Conservation (phyloP, 1,140 invertebrate genomes). For the Bombus turneri region DNA sequence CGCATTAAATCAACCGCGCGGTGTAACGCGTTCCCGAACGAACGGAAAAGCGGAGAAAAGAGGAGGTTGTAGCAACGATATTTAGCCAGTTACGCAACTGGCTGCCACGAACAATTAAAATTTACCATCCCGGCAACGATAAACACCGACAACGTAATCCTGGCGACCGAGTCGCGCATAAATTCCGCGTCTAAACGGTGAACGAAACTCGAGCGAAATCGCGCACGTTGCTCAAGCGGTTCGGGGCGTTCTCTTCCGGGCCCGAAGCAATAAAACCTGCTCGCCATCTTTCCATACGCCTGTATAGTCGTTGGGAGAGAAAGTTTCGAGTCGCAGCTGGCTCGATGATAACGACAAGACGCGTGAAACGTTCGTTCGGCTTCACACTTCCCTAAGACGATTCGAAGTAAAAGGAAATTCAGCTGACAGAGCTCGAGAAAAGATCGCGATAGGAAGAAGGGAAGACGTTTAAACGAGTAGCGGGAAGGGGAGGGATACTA, state of each 20-base stretch:
- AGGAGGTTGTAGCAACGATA: background rate
- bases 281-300: constrained; percentile 39
- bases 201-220: constrained; percentile 24
- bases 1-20: background rate
- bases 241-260: constrained; percentile 57
- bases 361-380: constrained; percentile 31
- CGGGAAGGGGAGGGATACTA: constrained; percentile 62
- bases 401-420: background rate
- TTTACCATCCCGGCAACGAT: constrained; percentile 18
- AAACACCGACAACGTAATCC: constrained; percentile 35
- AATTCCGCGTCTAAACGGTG: constrained; percentile 30
- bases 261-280: constrained; percentile 49
- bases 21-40: background rate
- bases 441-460: background rate
- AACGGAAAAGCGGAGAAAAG: background rate
- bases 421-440: background rate
- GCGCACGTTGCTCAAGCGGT: constrained; percentile 39
- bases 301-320: constrained; percentile 41
- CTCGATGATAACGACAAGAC: constrained; percentile 13
- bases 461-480: background rate
- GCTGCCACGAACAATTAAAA: constrained; percentile 35
- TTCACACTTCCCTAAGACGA: background rate
- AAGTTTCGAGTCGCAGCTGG: constrained; percentile 60
- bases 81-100: constrained; percentile 10
- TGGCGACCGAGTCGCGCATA: constrained; percentile 34